Percentiles rank a stretch among this genome's conserved stretches.
phyloP scores from a whole-genome alignment of 2,797 vertebrate species.

The Hemitrygon akajei region DNA sequence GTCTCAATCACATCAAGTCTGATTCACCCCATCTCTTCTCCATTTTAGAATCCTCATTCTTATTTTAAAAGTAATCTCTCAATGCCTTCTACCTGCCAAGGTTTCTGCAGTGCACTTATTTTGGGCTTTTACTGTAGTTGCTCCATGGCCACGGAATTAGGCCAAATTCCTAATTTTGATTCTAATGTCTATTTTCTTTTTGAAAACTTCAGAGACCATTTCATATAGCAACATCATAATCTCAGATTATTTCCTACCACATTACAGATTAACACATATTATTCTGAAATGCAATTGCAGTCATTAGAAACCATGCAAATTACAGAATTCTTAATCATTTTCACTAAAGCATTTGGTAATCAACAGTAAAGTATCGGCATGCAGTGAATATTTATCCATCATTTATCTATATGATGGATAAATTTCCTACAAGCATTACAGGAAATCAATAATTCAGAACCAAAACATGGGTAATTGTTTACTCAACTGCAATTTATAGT shows the following conservation, averaged over 20 bases:
- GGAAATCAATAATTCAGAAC: background rate
- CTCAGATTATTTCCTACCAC: background rate
- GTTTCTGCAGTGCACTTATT: no score
- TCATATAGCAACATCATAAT: background rate
- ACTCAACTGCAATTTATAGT: background rate
- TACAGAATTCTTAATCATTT: background rate
- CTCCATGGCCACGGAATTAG: no score
- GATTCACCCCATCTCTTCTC: no score
- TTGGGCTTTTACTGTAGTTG: no score
- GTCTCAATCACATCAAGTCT: no score
- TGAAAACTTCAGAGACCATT: background rate
- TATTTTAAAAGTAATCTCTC: no score
- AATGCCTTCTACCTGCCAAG: no score
- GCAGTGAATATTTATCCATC: background rate
- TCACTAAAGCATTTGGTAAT: background rate
- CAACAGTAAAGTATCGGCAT: background rate
- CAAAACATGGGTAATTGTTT: background rate
- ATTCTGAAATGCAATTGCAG: background rate
- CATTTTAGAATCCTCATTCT: no score
- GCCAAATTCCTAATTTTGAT: background rate
- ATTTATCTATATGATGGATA: no score
- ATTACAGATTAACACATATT: background rate
- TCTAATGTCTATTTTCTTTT: no score
- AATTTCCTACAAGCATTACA: no score
- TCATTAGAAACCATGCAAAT: background rate